phyloP scores from a whole-genome alignment of 2,888 invertebrate genomes.

The Clivina fossor region DNA sequence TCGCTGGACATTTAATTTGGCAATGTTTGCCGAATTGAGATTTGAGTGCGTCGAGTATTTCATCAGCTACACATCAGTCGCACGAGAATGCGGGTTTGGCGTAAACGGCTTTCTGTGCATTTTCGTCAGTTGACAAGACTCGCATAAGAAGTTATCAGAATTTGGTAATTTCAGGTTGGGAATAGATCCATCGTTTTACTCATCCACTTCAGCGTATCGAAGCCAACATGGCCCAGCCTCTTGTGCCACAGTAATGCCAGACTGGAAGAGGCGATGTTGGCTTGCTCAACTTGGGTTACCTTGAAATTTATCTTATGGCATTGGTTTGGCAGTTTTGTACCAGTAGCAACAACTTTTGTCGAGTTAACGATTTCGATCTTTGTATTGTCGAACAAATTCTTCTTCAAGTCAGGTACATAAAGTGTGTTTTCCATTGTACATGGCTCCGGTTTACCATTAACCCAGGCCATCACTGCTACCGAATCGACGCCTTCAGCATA shows the following conservation, averaged over 20 bases:
- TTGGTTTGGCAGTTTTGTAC: conserved; percentile 5
- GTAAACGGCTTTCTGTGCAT: conserved; percentile 27
- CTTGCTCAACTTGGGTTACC: conserved; percentile 7
- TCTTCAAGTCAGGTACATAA: conserved; percentile 36
- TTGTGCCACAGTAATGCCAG: conserved; percentile 34
- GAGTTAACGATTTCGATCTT: conserved; percentile 2
- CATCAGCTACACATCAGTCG: too few relatives aligned
- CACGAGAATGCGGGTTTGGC: neutral
- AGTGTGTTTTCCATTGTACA: too few relatives aligned
- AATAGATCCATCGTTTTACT: conserved; percentile 31
- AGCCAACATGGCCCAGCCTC: conserved; percentile 37
- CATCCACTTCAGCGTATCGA: conserved; percentile 34
- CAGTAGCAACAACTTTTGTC: conserved; percentile 10
- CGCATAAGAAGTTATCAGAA: conserved; percentile 30
- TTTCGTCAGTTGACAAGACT: conserved; percentile 31
- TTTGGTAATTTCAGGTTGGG: conserved; percentile 29
- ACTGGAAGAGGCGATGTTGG: conserved; percentile 4
- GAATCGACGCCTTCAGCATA: too few relatives aligned
- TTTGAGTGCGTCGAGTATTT: too few relatives aligned
- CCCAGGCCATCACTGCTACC: neutral
- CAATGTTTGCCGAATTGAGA: too few relatives aligned
- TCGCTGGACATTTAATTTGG: too few relatives aligned
- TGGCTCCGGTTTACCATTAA: conserved; percentile 1
- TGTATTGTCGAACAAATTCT: conserved; percentile 30
- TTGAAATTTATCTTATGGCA: conserved; percentile 9